These are phyloP conservation scores for Hoplodrina blanda DNA, from an alignment of 2,888 invertebrate species.

Conservation along the genomic window DNA sequence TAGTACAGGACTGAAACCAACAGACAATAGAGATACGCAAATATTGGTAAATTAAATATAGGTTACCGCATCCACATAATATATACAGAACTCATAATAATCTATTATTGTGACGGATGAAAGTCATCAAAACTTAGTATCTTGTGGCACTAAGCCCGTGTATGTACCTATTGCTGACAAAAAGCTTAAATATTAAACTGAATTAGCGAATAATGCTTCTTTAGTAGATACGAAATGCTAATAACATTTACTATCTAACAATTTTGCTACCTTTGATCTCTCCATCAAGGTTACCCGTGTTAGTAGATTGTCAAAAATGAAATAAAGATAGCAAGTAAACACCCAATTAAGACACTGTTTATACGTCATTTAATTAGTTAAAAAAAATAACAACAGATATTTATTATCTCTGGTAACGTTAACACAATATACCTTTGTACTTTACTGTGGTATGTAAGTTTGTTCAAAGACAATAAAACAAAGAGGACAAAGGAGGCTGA, in stretches of 20 bases:
- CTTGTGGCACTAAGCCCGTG: too few relatives aligned
- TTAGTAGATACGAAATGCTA: not conserved
- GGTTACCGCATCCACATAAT: too few relatives aligned
- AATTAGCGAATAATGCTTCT: not conserved
- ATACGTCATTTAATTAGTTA: not conserved
- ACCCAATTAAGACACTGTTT: conserved; percentile 8
- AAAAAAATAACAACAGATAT: conserved; percentile 34
- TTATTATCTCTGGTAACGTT: conserved; percentile 28
- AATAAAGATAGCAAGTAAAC: conserved; percentile 13
- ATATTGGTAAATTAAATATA: too few relatives aligned
- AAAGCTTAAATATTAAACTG: not conserved
- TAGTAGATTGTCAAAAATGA: conserved; percentile 9
- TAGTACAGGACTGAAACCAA: too few relatives aligned
- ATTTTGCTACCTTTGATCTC: conserved; percentile 10
- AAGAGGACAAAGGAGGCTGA: conserved; percentile 38
- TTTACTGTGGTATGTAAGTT: conserved; percentile 8
- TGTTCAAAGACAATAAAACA: conserved; percentile 43
- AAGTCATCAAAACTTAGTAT: too few relatives aligned
- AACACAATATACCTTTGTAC: conserved; percentile 46
- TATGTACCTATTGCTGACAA: not conserved
- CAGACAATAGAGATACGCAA: too few relatives aligned
- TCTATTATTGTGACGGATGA: too few relatives aligned
- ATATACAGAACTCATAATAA: too few relatives aligned
- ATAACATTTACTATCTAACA: too few relatives aligned
- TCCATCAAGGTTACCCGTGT: not conserved